These are phyloP conservation scores for Neotragus pygmaeus DNA, from an alignment of 2,113 vertebrate genomes.

Conservation along the genomic window DNA sequence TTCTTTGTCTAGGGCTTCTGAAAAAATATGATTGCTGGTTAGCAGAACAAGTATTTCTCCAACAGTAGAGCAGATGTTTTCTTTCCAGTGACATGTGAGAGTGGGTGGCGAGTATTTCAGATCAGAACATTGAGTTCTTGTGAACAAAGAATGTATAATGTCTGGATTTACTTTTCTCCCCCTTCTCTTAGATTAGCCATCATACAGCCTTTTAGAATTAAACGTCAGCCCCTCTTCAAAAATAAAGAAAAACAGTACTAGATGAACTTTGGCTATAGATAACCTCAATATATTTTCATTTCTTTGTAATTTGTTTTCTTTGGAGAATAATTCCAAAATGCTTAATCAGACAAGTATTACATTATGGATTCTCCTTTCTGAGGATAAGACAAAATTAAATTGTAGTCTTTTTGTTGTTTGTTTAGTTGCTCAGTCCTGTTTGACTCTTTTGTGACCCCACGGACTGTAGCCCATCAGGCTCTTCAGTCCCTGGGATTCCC, in stretches of 20 bases:
- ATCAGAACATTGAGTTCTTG: conserved; percentile 63
- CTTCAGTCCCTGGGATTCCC: neutral
- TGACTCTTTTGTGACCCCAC: neutral
- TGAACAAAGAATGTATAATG: conserved; percentile 63
- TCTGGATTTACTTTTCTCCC: neutral
- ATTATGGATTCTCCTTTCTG: conserved; percentile 6
- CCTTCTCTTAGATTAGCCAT: neutral
- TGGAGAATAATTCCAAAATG: neutral
- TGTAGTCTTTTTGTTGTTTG: neutral
- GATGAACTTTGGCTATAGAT: neutral
- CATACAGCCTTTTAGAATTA: neutral
- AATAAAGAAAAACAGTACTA: neutral
- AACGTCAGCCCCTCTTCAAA: neutral
- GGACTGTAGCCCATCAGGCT: neutral
- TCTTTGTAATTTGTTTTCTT: neutral
- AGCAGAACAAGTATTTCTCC: conserved; percentile 52
- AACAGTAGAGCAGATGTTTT: conserved; percentile 50
- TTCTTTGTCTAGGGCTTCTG: conserved; percentile 1
- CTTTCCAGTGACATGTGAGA: conserved; percentile 57
- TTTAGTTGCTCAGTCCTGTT: neutral
- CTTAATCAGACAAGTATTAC: neutral
- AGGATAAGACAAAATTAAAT: conserved; percentile 25
- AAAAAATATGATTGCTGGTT: conserved; percentile 31
- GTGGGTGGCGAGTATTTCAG: conserved; percentile 71
- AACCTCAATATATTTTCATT: neutral